Evolutionary conservation across 2,113 vertebrate genomes (phyloP).

Genomic region (Passerina amoena): DNA sequence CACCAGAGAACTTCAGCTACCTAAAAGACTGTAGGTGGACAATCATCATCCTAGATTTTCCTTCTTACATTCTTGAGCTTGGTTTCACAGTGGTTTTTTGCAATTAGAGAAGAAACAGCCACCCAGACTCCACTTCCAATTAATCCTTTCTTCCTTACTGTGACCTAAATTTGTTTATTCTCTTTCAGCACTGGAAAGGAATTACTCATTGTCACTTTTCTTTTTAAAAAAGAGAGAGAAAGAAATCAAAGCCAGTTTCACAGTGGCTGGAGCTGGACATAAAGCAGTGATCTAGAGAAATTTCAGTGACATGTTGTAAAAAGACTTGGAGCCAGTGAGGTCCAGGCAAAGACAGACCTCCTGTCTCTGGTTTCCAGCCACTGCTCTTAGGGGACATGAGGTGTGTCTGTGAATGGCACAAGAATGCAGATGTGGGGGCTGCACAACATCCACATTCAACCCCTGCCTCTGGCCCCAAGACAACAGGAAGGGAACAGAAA

Average conservation of each 20-base stretch:
- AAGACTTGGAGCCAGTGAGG: neutral
- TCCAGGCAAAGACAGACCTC: constrained; percentile 2
- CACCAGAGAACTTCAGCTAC: neutral
- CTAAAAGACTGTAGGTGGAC: neutral
- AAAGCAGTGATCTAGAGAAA: neutral
- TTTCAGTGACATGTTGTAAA: constrained; percentile 20
- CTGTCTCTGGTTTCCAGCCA: constrained; percentile 43
- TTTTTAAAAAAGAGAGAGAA: neutral
- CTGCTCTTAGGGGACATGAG: constrained; percentile 8
- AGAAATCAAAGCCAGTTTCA: constrained; percentile 7
- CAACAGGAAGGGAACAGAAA: constrained; percentile 13
- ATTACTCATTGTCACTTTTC: neutral
- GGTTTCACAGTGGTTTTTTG: neutral
- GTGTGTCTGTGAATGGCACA: constrained; percentile 33
- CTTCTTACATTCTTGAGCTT: neutral
- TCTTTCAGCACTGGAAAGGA: neutral
- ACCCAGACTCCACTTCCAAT: neutral
- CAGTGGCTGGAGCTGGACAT: neutral
- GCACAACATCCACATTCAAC: constrained; percentile 34
- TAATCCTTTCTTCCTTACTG: neutral
- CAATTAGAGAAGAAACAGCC: neutral
- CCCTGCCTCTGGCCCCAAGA: neutral
- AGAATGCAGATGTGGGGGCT: constrained; percentile 32
- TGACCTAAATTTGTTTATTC: neutral
- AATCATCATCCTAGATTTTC: neutral